Conservation (phyloP, 1,140 invertebrate species). For the Hydropsyche tenuis region DNA sequence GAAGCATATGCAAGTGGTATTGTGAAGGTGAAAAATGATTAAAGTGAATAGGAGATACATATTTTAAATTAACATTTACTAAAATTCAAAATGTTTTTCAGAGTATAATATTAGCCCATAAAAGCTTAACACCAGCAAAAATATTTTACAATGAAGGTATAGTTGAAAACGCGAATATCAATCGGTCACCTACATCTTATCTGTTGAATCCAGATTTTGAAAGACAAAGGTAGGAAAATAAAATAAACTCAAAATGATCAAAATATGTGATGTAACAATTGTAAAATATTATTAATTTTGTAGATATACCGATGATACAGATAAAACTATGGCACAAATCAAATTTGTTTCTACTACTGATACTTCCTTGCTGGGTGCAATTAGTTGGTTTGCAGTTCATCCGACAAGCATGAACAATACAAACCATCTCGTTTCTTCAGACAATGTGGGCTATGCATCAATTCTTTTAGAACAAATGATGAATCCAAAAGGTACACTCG, state of each 20-base stretch:
- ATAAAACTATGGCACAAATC: slow-evolving; percentile 84
- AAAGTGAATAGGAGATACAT: background rate
- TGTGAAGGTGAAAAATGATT: slow-evolving; percentile 64
- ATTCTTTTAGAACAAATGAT: slow-evolving; percentile 82
- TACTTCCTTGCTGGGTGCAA: slow-evolving; percentile 71
- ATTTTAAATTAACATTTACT: slow-evolving; percentile 1
- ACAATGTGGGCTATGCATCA: slow-evolving; percentile 92
- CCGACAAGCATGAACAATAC: slow-evolving; percentile 96
- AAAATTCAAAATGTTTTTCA: slow-evolving; percentile 57
- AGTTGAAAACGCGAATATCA: slow-evolving; percentile 84
- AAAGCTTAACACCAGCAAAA: slow-evolving; percentile 70
- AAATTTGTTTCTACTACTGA: slow-evolving; percentile 71
- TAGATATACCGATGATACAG: slow-evolving; percentile 82
- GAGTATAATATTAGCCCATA: slow-evolving; percentile 82
- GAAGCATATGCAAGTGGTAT: slow-evolving; percentile 78
- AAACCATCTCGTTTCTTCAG: slow-evolving; percentile 85
- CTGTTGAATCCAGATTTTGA: slow-evolving; percentile 83
- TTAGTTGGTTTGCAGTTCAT: slow-evolving; percentile 95
- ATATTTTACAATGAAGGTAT: slow-evolving; percentile 74
- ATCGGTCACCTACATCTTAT: slow-evolving; percentile 89
- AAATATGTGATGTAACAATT: too few species aligned
- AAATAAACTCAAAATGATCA: background rate
- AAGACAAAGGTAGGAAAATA: slow-evolving; percentile 67
- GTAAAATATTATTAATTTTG: background rate
- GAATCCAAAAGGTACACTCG: slow-evolving; percentile 69